Conservation (phyloP, 2,888 invertebrate genomes). For the Anodontia alba region DNA sequence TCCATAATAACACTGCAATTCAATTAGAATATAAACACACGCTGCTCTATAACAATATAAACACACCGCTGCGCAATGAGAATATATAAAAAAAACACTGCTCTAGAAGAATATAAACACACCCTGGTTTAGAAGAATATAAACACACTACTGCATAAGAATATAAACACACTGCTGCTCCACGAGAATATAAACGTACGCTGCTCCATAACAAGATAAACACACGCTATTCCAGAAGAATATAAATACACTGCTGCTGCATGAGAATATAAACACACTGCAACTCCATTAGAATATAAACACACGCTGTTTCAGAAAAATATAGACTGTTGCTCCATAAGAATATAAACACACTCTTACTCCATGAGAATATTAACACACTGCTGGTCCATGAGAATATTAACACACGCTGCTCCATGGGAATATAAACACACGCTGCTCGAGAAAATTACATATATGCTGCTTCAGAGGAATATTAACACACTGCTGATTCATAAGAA, state of each 20-base stretch:
- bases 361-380: not conserved
- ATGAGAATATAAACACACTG: not conserved
- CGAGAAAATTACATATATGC: not conserved
- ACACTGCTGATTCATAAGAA: not conserved
- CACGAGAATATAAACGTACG: not conserved
- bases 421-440: not conserved
- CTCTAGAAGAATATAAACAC: too few relatives aligned
- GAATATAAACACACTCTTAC: not conserved
- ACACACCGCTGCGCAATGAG: too few relatives aligned
- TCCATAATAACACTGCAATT: not conserved
- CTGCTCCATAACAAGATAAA: not conserved
- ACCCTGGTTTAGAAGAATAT: too few relatives aligned
- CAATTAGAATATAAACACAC: too few relatives aligned
- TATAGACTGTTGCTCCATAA: not conserved
- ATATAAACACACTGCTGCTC: too few relatives aligned
- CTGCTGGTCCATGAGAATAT: not conserved
- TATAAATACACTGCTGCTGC: not conserved
- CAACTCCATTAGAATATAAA: not conserved
- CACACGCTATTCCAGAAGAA: not conserved
- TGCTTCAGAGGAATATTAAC: not conserved
- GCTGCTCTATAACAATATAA: too few relatives aligned
- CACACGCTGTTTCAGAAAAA: not conserved
- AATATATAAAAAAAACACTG: too few relatives aligned
- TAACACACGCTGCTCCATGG: not conserved
- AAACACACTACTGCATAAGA: not conserved